Evolutionary conservation across 1,140 invertebrate genomes (phyloP).

Genomic region (Leptestheria dahalacensis): DNA sequence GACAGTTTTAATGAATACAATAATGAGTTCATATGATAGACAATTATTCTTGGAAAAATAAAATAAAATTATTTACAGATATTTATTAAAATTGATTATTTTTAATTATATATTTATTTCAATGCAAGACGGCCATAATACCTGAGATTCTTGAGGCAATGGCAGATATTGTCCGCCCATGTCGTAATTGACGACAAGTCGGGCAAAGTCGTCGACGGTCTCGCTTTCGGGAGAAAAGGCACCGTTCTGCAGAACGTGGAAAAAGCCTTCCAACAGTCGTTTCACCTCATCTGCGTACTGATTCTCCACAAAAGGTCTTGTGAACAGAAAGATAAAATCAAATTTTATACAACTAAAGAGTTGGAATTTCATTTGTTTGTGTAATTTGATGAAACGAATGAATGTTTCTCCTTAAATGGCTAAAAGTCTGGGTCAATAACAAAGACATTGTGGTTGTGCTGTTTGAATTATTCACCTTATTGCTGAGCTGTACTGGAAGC

Average conservation of each 20-base stretch:
- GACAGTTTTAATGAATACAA: background rate
- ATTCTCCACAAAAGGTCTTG: background rate
- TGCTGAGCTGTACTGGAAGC: background rate
- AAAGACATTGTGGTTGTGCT: background rate
- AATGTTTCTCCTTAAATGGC: no score
- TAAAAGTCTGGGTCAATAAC: background rate
- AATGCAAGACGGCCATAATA: background rate
- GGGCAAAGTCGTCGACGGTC: background rate
- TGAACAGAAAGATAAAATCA: background rate
- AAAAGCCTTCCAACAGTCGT: background rate
- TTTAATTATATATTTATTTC: no score
- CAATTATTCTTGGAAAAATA: no score
- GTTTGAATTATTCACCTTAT: background rate
- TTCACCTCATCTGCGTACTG: background rate
- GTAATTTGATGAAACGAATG: no score
- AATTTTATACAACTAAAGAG: background rate
- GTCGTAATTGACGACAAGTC: constrained; percentile 1
- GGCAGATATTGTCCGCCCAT: constrained; percentile 1
- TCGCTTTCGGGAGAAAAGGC: background rate
- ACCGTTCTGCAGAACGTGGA: background rate
- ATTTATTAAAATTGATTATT: no score
- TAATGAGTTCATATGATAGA: background rate
- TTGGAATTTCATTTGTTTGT: background rate
- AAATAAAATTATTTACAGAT: no score
- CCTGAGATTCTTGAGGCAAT: constrained; percentile 3